Conservation (phyloP, 2,797 vertebrate genomes). For the Myotis findleyi region DNA sequence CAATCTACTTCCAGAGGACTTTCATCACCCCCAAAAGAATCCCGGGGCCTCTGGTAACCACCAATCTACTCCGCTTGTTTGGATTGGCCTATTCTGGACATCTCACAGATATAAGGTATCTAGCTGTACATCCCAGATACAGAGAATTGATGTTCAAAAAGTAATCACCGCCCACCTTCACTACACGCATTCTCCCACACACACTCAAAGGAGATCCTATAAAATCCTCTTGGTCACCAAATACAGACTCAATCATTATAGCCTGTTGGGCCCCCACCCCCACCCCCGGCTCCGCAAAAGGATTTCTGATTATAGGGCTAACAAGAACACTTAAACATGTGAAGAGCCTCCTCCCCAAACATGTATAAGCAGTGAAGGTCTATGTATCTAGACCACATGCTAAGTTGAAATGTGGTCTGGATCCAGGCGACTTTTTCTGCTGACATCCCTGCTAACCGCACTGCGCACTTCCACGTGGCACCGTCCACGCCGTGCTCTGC, state of each 20-base stretch:
- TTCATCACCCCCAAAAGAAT: not conserved
- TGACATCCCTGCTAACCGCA: too few relatives aligned
- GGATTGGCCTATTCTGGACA: not conserved
- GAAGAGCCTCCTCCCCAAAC: not conserved
- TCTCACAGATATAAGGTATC: not conserved
- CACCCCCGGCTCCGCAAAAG: not conserved
- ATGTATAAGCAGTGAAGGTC: not conserved
- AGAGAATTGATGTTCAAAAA: constrained; percentile 18
- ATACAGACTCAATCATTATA: not conserved
- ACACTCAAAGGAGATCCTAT: not conserved
- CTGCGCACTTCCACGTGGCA: not conserved
- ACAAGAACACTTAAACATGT: not conserved
- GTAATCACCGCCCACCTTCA: not conserved
- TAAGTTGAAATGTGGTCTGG: not conserved
- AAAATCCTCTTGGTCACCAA: not conserved
- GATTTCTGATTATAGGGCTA: not conserved
- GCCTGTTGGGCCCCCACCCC: too few relatives aligned
- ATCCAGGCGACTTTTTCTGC: not conserved
- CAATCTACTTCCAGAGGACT: not conserved
- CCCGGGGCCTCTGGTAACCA: not conserved
- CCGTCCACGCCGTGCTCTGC: fast-evolving
- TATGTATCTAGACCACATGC: not conserved
- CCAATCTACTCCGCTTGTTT: not conserved
- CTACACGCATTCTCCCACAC: not conserved
- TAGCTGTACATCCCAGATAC: not conserved